Evolutionary conservation across 1,140 invertebrate genomes (phyloP).

Genomic region (Tetramorium parvispinum): DNA sequence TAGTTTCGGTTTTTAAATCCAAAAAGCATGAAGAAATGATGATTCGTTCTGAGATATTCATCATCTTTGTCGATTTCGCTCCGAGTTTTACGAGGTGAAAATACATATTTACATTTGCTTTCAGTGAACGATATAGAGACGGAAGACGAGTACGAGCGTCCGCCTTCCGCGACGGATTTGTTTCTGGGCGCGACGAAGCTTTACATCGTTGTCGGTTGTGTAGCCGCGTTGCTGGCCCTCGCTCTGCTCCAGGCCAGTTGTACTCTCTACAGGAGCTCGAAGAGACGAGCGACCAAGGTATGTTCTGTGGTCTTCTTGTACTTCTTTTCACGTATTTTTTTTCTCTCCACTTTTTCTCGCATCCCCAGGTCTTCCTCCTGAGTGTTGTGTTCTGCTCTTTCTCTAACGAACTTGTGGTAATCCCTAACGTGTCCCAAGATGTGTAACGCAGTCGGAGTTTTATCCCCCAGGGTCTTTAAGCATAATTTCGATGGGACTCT

Average conservation of each 20-base stretch:
- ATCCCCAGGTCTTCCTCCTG: neutral
- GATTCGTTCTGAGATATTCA: neutral
- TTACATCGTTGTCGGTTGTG: constrained; percentile 93
- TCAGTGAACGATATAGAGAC: constrained; percentile 79
- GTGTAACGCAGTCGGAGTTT: neutral
- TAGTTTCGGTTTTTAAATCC: neutral
- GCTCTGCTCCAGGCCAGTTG: constrained; percentile 94
- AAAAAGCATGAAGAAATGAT: neutral
- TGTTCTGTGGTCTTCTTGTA: neutral
- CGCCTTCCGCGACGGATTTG: constrained; percentile 75
- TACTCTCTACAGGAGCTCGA: constrained; percentile 91
- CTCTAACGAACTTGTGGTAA: constrained; percentile 52
- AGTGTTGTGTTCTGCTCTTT: constrained; percentile 32
- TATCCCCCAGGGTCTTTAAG: neutral
- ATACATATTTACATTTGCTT: neutral
- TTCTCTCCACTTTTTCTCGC: constrained; percentile 46
- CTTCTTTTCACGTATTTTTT: constrained; percentile 35
- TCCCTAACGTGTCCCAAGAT: constrained; percentile 44
- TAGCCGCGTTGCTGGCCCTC: constrained; percentile 91
- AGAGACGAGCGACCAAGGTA: constrained; percentile 88
- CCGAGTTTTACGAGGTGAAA: neutral
- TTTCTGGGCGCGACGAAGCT: constrained; percentile 87
- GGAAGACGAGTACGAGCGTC: constrained; percentile 77
- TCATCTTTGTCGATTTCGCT: neutral
- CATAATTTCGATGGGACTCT: neutral